Conservation (phyloP, 2,113 vertebrate genomes). For the Greenwoodochromis staneri region DNA sequence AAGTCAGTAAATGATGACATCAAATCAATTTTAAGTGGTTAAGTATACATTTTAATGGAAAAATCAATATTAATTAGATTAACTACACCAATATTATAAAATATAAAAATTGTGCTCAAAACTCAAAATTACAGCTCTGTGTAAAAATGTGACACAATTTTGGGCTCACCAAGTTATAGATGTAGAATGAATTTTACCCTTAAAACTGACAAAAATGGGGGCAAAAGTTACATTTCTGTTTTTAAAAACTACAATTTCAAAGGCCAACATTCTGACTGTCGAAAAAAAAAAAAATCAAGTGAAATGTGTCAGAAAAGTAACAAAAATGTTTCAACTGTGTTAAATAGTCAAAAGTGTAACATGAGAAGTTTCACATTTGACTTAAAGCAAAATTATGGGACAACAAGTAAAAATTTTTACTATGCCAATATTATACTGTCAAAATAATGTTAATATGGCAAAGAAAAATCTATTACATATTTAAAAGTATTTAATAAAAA, state of each 20-base stretch:
- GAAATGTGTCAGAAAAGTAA: background rate
- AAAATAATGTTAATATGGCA: background rate
- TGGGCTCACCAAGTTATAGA: background rate
- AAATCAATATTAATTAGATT: background rate
- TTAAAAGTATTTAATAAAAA: background rate
- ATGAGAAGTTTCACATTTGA: background rate
- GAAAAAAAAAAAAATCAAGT: background rate
- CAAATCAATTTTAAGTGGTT: background rate
- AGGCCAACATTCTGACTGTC: background rate
- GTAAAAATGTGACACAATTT: background rate
- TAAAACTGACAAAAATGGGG: background rate
- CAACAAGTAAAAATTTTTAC: accelerated
- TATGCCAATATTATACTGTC: background rate
- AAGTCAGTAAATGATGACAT: background rate
- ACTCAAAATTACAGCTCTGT: background rate
- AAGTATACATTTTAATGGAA: background rate
- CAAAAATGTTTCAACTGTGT: background rate
- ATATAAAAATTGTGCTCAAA: background rate
- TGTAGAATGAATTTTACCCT: background rate
- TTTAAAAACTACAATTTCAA: background rate
- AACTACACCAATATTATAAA: background rate
- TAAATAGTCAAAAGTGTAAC: background rate
- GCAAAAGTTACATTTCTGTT: background rate
- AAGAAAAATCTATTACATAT: background rate
- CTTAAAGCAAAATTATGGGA: background rate